A percentile compares a stretch with the other conserved stretches of the same genome.
phyloP scores from a whole-genome alignment of 2,888 invertebrate genomes.

The Drosophila peninsularis region DNA sequence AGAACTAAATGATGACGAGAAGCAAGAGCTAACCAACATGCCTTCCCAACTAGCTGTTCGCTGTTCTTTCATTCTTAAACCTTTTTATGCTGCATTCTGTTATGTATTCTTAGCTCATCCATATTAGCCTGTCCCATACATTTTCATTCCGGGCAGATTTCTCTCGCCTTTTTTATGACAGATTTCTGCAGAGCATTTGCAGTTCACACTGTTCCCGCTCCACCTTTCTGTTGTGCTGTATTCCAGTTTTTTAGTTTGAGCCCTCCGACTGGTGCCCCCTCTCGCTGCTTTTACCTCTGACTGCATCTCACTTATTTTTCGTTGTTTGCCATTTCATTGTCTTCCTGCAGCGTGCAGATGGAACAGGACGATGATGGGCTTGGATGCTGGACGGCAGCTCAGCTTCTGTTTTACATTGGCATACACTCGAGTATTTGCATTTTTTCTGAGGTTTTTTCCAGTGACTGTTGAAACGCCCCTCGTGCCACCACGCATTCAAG shows the following conservation, averaged over 20 bases:
- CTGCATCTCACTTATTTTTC: conserved; percentile 25
- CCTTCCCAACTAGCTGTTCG: too few species aligned
- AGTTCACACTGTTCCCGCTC: conserved; percentile 28
- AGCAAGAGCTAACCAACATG: background rate
- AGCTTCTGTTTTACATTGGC: conserved; percentile 55
- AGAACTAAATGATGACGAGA: too few species aligned
- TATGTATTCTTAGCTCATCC: conserved; percentile 15
- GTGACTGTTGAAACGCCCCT: conserved; percentile 22
- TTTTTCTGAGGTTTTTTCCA: conserved; percentile 28
- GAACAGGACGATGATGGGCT: conserved; percentile 42
- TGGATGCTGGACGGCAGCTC: conserved; percentile 2
- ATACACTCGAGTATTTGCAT: conserved; percentile 58
- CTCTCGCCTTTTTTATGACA: conserved; percentile 6
- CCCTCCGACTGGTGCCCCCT: background rate
- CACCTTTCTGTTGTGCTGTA: conserved; percentile 30
- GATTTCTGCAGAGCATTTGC: conserved; percentile 35
- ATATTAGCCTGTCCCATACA: conserved; percentile 31
- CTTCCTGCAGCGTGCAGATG: conserved; percentile 41
- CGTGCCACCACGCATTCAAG: conserved; percentile 10
- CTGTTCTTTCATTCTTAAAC: too few species aligned
- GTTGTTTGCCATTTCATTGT: conserved; percentile 55
- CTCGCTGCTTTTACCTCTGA: background rate
- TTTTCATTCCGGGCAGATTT: conserved; percentile 8
- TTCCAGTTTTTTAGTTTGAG: background rate
- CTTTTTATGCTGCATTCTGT: background rate